These are phyloP conservation scores for Rana temporaria DNA, from an alignment of 2,113 vertebrate species.

Conservation along the genomic window DNA sequence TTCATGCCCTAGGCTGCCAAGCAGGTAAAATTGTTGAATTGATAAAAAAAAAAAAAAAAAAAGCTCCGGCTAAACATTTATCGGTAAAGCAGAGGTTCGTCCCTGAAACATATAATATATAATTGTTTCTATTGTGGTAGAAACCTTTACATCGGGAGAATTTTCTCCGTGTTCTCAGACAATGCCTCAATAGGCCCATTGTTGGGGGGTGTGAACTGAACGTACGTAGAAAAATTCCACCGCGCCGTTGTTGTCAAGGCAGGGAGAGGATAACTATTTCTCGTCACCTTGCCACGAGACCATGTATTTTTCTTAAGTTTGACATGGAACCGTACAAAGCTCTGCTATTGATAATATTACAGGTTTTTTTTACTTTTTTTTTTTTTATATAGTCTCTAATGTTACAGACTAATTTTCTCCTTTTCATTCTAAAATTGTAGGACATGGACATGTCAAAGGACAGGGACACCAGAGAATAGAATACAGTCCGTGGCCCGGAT, in stretches of 20 bases:
- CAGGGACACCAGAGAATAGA: background rate
- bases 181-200: background rate
- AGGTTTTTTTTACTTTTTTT: too few species aligned
- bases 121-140: background rate
- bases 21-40: background rate
- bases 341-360: background rate
- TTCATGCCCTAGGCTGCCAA: background rate
- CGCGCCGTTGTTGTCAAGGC: background rate
- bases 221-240: background rate
- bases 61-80: background rate
- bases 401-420: slow-evolving; percentile 1
- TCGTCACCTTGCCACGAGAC: background rate
- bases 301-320: background rate
- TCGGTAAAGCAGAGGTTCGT: background rate
- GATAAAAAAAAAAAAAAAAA: too few species aligned
- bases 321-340: background rate
- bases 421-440: background rate
- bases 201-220: background rate
- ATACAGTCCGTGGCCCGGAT: background rate
- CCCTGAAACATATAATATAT: slow-evolving; percentile 31
- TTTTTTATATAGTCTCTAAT: background rate
- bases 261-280: background rate
- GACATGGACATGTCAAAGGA: background rate
- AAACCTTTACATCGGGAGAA: background rate
- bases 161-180: background rate